Conservation (phyloP, 2,113 vertebrate species). For the Larimichthys polyactis region DNA sequence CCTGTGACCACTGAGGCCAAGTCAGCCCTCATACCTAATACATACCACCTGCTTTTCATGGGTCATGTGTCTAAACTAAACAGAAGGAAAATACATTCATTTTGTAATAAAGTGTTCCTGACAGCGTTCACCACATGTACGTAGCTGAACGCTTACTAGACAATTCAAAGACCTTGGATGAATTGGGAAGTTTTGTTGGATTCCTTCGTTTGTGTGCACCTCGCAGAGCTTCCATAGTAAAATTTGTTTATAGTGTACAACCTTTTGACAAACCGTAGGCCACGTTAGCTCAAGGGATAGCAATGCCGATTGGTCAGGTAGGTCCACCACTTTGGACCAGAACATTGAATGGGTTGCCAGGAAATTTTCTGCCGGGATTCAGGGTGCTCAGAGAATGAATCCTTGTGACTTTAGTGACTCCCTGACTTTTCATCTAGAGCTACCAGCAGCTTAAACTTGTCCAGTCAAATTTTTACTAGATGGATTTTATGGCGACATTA, state of each 20-base stretch:
- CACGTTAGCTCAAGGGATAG: neutral
- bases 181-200: constrained; percentile 8
- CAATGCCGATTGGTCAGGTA: neutral
- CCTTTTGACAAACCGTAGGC: neutral
- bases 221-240: neutral
- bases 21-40: neutral
- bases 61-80: neutral
- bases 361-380: neutral
- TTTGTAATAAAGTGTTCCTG: constrained; percentile 3
- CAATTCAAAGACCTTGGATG: constrained; percentile 1
- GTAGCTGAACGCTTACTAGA: constrained; percentile 2
- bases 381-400: neutral
- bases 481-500: too few species aligned
- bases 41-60: neutral
- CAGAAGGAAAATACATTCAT: constrained; percentile 11
- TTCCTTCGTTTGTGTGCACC: neutral
- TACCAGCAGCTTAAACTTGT: too few species aligned
- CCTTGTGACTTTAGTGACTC: neutral
- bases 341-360: neutral
- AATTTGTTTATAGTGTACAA: neutral
- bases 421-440: neutral
- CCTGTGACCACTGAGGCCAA: neutral
- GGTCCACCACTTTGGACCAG: neutral
- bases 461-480: too few species aligned
- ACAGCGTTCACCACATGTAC: constrained; percentile 3